These are phyloP conservation scores for Galbula dea DNA, from an alignment of 2,113 vertebrate genomes.

Conservation along the genomic window DNA sequence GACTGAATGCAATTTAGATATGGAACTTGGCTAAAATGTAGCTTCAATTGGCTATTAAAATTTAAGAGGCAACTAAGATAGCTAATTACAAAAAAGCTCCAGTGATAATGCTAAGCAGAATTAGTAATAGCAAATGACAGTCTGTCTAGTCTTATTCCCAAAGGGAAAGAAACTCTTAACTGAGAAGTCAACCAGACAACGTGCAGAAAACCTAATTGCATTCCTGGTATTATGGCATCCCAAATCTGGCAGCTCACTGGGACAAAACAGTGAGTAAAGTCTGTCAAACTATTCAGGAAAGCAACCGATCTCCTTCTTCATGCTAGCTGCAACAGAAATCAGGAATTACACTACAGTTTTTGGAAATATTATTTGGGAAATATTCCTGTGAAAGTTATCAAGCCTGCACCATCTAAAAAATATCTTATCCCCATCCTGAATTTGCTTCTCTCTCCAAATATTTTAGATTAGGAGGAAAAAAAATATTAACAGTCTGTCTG, in stretches of 20 bases:
- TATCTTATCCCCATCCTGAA: not conserved
- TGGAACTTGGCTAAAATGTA: conserved; percentile 84
- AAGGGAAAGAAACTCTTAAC: conserved; percentile 76
- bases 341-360: not conserved
- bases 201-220: conserved; percentile 72
- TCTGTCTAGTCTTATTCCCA: conserved; percentile 83
- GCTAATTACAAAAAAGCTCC: conserved; percentile 83
- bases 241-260: conserved; percentile 71
- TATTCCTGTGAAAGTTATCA: not conserved
- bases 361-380: not conserved
- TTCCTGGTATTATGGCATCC: conserved; percentile 69
- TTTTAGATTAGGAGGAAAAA: conserved; percentile 8
- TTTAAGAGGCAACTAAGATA: conserved; percentile 86
- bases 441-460: conserved; percentile 11
- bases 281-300: conserved; percentile 36
- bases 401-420: not conserved
- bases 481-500: conserved; percentile 34
- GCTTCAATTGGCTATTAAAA: conserved; percentile 88
- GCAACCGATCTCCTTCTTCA: conserved; percentile 21
- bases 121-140: conserved; percentile 83
- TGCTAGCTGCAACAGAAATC: not conserved
- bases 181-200: conserved; percentile 79
- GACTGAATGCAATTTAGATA: conserved; percentile 83
- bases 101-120: conserved; percentile 80
- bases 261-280: conserved; percentile 48